Evolutionary conservation across 2,113 vertebrate species (phyloP), one percentile per base, ranked within the genome.

Genomic region (Lepisosteus oculatus): DNA sequence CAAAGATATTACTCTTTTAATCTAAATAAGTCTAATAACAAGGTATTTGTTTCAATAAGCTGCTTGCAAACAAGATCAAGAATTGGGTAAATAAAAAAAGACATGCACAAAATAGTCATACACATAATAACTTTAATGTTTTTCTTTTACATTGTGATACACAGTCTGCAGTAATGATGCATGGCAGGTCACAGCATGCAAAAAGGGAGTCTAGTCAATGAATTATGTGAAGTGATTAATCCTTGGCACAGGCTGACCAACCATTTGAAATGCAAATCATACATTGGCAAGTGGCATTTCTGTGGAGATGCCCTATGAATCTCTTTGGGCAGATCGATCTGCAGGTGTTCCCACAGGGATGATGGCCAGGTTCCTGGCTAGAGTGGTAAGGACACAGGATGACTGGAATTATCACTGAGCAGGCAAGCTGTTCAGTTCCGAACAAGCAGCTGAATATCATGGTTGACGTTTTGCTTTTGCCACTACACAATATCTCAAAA

Each of bases 181-280:
- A 17, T 15, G 44, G 45, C 57, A 47, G 44, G 17, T 12, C 12
- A 45, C 45, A 42, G 43, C 17, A 62, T 63, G 69, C 57, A 71
- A 45, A 71, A 57, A 63, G 47, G 59, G 15, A 70, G 43, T 70
- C 56, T 56, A 70, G 69, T 12, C 43, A 43, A 61, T 70, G 57
- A 61, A 61, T 70, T 14, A 70, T 70, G 69, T 29, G 9, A 8
- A 44, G 69, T 44, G 57, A 70, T 70, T 57, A 41, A 42, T 51
- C 69, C 59, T 45, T 17, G 56, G 69, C 68, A 51, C 17, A 17
- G 12, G 14, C 43, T n/a, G 12, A 8, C 56, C 2, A 11, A n/a
- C 15, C 61, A 63, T 51, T 51, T 51, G 47, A 9, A 51, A 51
- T 51, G 47, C 61, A 63, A 63, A 29, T 29, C 14, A 15, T 3